phyloP scores from a whole-genome alignment of 1,140 invertebrate species.

The Leptinotarsa defecta region DNA sequence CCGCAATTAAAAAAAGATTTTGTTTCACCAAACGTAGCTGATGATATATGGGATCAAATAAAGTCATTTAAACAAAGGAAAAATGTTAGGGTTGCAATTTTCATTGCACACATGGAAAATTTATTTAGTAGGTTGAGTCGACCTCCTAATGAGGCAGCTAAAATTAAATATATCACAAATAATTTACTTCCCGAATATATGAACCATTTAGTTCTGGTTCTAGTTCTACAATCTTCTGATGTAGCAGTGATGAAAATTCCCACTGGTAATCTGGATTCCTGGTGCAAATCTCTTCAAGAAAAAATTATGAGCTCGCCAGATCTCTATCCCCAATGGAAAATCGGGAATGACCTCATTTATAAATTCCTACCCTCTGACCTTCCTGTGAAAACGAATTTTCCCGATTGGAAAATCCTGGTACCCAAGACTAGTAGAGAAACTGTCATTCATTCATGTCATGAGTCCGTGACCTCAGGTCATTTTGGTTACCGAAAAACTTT shows the following conservation, averaged over 20 bases:
- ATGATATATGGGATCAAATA: constrained; percentile 14
- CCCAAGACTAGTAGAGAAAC: constrained; percentile 18
- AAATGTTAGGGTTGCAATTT: not conserved
- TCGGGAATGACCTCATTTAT: constrained; percentile 24
- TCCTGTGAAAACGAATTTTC: constrained; percentile 2
- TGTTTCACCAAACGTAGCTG: not conserved
- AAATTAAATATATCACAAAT: constrained; percentile 14
- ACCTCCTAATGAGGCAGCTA: not conserved
- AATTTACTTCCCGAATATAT: not conserved
- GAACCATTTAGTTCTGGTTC: too few relatives aligned
- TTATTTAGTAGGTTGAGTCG: constrained; percentile 5
- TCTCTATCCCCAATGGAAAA: constrained; percentile 14
- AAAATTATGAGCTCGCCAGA: constrained; percentile 9
- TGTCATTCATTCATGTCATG: constrained; percentile 27
- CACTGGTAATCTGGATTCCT: not conserved
- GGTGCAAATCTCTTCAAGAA: constrained; percentile 5
- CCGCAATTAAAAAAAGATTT: not conserved
- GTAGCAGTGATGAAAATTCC: not conserved
- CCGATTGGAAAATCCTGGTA: constrained; percentile 36
- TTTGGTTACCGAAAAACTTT: constrained; percentile 36
- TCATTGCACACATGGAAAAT: constrained; percentile 9
- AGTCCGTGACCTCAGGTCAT: constrained; percentile 23
- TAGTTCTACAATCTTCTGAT: not conserved
- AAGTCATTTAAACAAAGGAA: not conserved
- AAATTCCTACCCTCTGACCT: constrained; percentile 18